phyloP scores from a whole-genome alignment of 1,140 invertebrate genomes.

The Chrysopa pallens region DNA sequence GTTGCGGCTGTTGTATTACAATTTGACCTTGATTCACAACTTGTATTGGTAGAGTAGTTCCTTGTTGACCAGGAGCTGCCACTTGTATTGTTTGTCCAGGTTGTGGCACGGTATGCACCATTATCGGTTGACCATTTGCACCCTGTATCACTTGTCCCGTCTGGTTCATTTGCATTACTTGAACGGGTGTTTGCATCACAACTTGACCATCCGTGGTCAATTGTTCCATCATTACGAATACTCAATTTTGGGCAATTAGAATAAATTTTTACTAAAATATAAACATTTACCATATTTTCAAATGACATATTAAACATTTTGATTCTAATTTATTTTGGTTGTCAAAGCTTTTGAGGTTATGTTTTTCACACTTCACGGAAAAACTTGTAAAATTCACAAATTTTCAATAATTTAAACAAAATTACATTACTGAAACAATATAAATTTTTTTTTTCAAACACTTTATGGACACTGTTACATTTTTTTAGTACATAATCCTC shows the following conservation, averaged over 20 bases:
- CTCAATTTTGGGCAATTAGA: neutral
- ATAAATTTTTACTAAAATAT: too few relatives aligned
- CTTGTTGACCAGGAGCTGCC: slow-evolving; percentile 31
- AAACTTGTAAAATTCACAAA: too few relatives aligned
- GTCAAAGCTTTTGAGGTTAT: neutral
- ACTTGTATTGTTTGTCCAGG: slow-evolving; percentile 38
- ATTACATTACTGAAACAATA: too few relatives aligned
- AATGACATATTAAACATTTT: neutral
- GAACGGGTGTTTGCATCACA: slow-evolving; percentile 18
- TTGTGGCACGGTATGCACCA: slow-evolving; percentile 22
- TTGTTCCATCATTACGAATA: slow-evolving; percentile 16
- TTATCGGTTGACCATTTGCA: slow-evolving; percentile 24
- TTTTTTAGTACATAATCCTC: too few relatives aligned
- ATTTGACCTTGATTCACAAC: slow-evolving; percentile 38
- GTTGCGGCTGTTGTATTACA: slow-evolving; percentile 40
- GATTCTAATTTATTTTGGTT: neutral
- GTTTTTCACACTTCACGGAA: neutral
- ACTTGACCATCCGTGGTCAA: slow-evolving; percentile 21
- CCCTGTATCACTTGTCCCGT: slow-evolving; percentile 22
- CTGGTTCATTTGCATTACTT: slow-evolving; percentile 22
- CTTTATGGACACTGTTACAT: too few relatives aligned
- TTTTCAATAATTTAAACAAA: too few relatives aligned
- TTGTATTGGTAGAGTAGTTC: slow-evolving; percentile 35
- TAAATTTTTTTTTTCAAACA: too few relatives aligned
- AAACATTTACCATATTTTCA: neutral